Evolutionary conservation across 2,888 invertebrate species (phyloP).

Genomic region (Acleris literana): DNA sequence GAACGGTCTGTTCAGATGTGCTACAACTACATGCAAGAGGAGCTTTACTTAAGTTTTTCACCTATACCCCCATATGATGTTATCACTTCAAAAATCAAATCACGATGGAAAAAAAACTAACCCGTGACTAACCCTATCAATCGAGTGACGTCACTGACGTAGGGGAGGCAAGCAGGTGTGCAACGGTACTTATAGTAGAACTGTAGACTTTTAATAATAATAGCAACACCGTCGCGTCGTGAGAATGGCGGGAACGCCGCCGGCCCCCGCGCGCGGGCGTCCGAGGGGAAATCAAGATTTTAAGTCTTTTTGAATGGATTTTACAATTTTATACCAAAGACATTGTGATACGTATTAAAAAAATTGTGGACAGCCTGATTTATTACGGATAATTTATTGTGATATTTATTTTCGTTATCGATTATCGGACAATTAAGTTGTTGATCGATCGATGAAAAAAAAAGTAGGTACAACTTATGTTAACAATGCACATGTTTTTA

Average conservation of each 20-base stretch:
- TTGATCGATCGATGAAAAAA: no score
- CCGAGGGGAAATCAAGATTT: conserved; percentile 1
- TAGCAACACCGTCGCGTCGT: not conserved
- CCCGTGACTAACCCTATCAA: conserved; percentile 17
- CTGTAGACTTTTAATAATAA: conserved; percentile 12
- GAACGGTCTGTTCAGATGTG: no score
- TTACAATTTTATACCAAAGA: not conserved
- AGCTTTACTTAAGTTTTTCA: no score
- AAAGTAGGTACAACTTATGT: no score
- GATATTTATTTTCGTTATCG: no score
- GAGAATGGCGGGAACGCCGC: not conserved
- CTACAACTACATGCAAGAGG: no score
- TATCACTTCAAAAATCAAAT: no score
- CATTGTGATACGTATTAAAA: not conserved
- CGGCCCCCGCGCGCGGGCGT: conserved; percentile 9
- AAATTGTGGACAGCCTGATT: not conserved
- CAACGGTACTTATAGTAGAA: conserved; percentile 31
- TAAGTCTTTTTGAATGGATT: not conserved
- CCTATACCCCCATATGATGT: no score
- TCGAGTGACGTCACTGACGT: conserved; percentile 19
- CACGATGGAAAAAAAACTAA: not conserved
- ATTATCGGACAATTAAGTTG: no score
- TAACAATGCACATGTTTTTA: no score
- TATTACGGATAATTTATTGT: no score
- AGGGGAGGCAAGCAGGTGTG: conserved; percentile 33